Evolutionary conservation across 2,113 vertebrate genomes (phyloP), one percentile per base, ranked within the genome.

Genomic region (Rhinoptilus africanus): DNA sequence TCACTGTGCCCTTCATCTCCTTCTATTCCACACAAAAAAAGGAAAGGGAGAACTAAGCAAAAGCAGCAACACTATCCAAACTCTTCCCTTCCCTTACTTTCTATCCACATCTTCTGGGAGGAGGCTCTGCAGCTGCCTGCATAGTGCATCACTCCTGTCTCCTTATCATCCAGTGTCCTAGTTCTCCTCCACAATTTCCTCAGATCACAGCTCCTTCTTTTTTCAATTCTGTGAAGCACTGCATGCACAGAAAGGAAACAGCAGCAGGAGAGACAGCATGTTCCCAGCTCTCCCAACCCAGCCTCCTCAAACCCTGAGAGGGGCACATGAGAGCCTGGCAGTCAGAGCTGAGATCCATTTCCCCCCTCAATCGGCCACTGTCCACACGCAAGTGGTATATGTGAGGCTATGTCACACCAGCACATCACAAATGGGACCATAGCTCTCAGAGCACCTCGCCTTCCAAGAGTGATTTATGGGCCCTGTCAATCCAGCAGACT

Each of bases 401-500:
- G 32, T 23, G 28, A 87, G 92, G 73, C 76, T 15, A 18, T 10
- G 68, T 37, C 75, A 60, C 17, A 30, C 14, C 62, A 72, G 95
- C 51, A 26, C 67, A 45, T 28, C 57, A 28, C 48, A 66, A 54
- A 69, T 1, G 5, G 63, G 67, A 27, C 80, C 32, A 26, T 54
- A 93, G 60, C 86, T 77, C 77, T 69, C 8, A 0, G 71, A 89
- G 86, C 32, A 35, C 59, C 68, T 71, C 32, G 12, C 87, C 93
- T 93, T 95, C 92, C 59, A 22, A 17, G 34, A 7, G 60, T 97
- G 97, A 98, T 98, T 97, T 93, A 98, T 96, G 92, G 95, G 66
- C n/a, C 39, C 94, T 96, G 97, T 92, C 97, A 93, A 24, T 84
- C 79, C 48, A 74, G 91, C 93, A 90, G 96, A 66, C 83, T 78